Evolutionary conservation across 2,888 invertebrate genomes (phyloP).

Genomic region (Noctua janthina): DNA sequence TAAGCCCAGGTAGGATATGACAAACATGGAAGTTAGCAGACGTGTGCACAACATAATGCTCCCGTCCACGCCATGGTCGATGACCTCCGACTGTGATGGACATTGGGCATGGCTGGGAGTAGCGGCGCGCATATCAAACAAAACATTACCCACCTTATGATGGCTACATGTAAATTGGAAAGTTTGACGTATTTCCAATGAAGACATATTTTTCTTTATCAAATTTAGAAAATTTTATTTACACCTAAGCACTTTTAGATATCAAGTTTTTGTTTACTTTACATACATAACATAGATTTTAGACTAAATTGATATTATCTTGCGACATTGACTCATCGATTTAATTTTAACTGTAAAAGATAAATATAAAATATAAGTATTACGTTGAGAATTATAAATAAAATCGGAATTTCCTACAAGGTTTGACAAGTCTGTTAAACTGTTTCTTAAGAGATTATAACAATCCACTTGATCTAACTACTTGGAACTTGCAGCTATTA

Average conservation of each 20-base stretch:
- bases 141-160: constrained; percentile 64
- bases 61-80: constrained; percentile 78
- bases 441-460: constrained; percentile 44
- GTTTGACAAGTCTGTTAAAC: constrained; percentile 15
- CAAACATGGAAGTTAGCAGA: constrained; percentile 63
- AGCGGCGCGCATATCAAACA: constrained; percentile 81
- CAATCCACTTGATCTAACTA: constrained; percentile 50
- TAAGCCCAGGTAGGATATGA: constrained; percentile 58
- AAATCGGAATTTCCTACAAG: constrained; percentile 9
- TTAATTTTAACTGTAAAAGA: neutral
- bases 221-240: neutral
- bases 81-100: constrained; percentile 78
- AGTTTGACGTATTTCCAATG: constrained; percentile 34
- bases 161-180: constrained; percentile 55
- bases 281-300: constrained; percentile 10
- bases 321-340: constrained; percentile 1
- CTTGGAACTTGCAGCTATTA: constrained; percentile 55
- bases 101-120: constrained; percentile 78
- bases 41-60: constrained; percentile 64
- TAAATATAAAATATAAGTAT: neutral
- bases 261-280: neutral
- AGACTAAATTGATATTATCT: neutral
- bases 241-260: neutral
- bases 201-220: constrained; percentile 1
- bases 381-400: neutral